Evolutionary conservation across 2,888 invertebrate species (phyloP), one percentile per base, ranked within the genome.

Genomic region (Abrostola triplasia): DNA sequence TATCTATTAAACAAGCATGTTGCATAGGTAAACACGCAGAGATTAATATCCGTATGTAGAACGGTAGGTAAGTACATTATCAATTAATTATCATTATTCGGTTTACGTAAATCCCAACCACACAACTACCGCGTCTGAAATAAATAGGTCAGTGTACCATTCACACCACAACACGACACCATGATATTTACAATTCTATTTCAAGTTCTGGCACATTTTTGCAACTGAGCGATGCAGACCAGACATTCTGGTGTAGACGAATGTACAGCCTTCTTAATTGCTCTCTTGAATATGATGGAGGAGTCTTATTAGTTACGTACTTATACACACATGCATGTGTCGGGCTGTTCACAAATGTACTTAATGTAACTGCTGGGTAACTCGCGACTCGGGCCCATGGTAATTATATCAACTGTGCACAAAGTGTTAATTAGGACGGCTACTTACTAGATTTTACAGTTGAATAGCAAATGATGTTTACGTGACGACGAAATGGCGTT

Each of bases 351-450:
- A 73, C 70, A 66, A 73, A 77, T 63, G 67, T 70, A 74, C 54
- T 74, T 77, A 70, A 70, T 70, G 67, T 74, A 67, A 67, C 62
- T 64, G 64, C 58, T 54, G 62, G 59, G 70, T 67, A 64, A 60
- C 54, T 76, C 64, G 56, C 50, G 59, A 70, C 62, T 75, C 67
- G 52, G 53, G 57, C 56, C 66, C 57, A 41, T 67, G 65, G 66
- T 70, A 70, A 76, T 76, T 70, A 76, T 67, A 70, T 75, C 75
- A 76, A 67, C 65, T 68, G 70, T 62, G 67, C 78, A 74, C 67
- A 74, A 77, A 74, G 75, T 70, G 75, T 77, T 77, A 60, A 76
- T 77, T 74, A 77, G 53, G 61, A 67, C 67, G 58, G 60, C 56
- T 67, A 60, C 64, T 66, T 58, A 73, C 57, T 63, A 77, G 59